Evolutionary conservation across 2,888 invertebrate genomes (phyloP), one percentile per base, ranked within the genome.

Genomic region (Globia sparganii): DNA sequence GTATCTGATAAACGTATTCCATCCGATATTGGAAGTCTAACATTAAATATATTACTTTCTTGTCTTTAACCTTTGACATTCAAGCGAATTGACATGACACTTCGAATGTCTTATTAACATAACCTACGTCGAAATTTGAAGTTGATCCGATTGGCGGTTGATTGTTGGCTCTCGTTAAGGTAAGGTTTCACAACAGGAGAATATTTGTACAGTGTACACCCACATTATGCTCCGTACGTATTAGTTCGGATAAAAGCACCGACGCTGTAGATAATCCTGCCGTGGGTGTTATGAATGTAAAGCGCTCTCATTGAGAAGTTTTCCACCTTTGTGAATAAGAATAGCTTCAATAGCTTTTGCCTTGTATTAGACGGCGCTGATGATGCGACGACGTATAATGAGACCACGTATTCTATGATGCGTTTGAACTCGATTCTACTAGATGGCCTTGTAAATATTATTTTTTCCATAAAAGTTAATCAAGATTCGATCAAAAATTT

Each of bases 251-350:
- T 81, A 68, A 68, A 78, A 37, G 49, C 78, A 56, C 73, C 80
- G 67, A 74, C 81, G 70, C 40, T 13, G 40, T 66, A 64, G 53
- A 61, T 83, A 74, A 84, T 74, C 84, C 58, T 71, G 13, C 25
- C 34, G 72, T 70, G 59, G 83, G 78, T 68, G 83, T 78, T 81
- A 72, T 72, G 72, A 83, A 83, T 83, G 72, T 37, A 78, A 81
- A 81, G 64, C 53, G 37, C 37, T 70, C 70, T 66, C 68, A 78
- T 72, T 83, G 68, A 83, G 67, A 83, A 83, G 46, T 83, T 83
- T 83, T 78, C 59, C 71, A 83, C 72, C 72, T 81, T 67, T 31
- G 61, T 70, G 56, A 56, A 56, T 58, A 71, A 77, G 81, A 77
- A 80, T 69, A 69, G 73, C 49, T 68, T 67, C 49, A 58, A 68